phyloP scores from a whole-genome alignment of 2,888 invertebrate genomes.

The Conops quadrifasciatus region DNA sequence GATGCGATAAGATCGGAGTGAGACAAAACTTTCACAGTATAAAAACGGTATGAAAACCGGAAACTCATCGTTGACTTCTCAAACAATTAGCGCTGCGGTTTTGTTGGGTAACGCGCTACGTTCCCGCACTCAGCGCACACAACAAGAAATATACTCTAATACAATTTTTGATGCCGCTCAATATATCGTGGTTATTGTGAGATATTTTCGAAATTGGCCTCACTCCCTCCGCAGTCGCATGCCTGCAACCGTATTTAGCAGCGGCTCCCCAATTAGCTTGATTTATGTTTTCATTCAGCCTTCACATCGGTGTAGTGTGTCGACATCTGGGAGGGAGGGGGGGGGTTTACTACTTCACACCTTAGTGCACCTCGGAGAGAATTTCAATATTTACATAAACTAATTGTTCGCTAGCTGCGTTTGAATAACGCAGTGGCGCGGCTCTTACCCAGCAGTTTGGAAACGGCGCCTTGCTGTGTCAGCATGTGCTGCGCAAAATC shows the following conservation, averaged over 20 bases:
- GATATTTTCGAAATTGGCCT: not conserved
- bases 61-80: conserved; percentile 17
- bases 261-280: conserved; percentile 3
- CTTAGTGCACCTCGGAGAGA: not conserved
- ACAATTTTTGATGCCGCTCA: not conserved
- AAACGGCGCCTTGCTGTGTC: conserved; percentile 90
- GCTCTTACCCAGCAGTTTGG: conserved; percentile 85
- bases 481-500: conserved; percentile 91
- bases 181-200: not conserved
- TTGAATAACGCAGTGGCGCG: not conserved
- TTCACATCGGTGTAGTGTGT: not conserved
- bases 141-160: not conserved
- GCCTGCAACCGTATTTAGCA: no score
- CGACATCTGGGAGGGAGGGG: not conserved
- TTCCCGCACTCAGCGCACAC: no score
- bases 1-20: conserved; percentile 55
- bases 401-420: not conserved
- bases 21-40: conserved; percentile 10
- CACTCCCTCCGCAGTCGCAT: no score
- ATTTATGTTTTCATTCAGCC: conserved; percentile 9
- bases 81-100: conserved; percentile 22
- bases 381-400: conserved; percentile 22
- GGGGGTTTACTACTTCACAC: not conserved
- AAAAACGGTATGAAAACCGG: no score
- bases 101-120: not conserved